Evolutionary conservation across 92 coral and sea anemone genomes (phyloP).

Genomic region (Epizoanthus scotinus): DNA sequence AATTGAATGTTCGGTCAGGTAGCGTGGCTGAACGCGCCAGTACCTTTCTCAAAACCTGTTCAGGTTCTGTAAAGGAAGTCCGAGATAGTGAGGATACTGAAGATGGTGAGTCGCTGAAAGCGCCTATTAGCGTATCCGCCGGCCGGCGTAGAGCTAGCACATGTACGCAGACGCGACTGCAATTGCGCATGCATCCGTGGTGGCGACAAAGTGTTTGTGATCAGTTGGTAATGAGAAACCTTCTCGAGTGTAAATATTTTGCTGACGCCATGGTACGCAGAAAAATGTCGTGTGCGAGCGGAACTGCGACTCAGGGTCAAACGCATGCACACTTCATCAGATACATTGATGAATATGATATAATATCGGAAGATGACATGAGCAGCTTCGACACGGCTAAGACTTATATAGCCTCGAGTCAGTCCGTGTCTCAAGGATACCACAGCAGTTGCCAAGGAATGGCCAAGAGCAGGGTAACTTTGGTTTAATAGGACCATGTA

Average conservation of each 20-base stretch:
- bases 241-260: slow-evolving; percentile 84
- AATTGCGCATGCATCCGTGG: slow-evolving; percentile 49
- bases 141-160: slow-evolving; percentile 58
- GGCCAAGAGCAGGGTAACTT: not conserved
- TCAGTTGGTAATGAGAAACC: slow-evolving; percentile 83
- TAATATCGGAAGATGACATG: slow-evolving; percentile 81
- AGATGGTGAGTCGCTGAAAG: not conserved
- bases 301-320: slow-evolving; percentile 37
- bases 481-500: not conserved
- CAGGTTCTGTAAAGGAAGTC: slow-evolving; percentile 23
- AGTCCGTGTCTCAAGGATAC: slow-evolving; percentile 79
- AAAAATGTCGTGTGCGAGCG: slow-evolving; percentile 61
- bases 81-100: slow-evolving; percentile 36
- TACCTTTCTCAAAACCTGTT: slow-evolving; percentile 57
- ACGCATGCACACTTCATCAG: slow-evolving; percentile 32
- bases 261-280: slow-evolving; percentile 77
- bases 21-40: slow-evolving; percentile 78
- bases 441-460: slow-evolving; percentile 65
- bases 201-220: slow-evolving; percentile 74
- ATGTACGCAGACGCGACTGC: slow-evolving; percentile 46
- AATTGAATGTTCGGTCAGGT: slow-evolving; percentile 39
- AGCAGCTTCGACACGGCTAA: slow-evolving; percentile 39
- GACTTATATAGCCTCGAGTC: slow-evolving; percentile 49
- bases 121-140: not conserved
- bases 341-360: slow-evolving; percentile 76